Conservation (phyloP, 2,888 invertebrate species). For the Balanococcus diminutus region DNA sequence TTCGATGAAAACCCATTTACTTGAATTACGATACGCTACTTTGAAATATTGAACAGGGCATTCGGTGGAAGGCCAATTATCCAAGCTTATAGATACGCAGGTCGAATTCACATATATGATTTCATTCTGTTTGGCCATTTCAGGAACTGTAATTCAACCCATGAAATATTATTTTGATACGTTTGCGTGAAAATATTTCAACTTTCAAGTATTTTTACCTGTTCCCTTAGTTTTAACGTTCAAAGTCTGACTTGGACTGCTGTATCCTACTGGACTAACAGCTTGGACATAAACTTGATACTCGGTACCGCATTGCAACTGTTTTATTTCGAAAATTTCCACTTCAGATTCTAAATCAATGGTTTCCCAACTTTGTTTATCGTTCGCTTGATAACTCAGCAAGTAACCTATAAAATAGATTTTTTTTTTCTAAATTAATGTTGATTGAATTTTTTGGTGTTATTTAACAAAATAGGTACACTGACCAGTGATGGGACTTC, state of each 20-base stretch:
- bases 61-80: conserved; percentile 84
- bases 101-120: conserved; percentile 79
- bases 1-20: conserved; percentile 24
- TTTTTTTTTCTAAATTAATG: not conserved
- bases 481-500: conserved; percentile 51
- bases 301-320: conserved; percentile 78
- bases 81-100: conserved; percentile 77
- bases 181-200: not conserved
- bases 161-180: not conserved
- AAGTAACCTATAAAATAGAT: conserved; percentile 37
- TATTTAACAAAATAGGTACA: not conserved
- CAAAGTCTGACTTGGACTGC: conserved; percentile 74
- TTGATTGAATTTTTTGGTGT: not conserved
- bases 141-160: conserved; percentile 66
- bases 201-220: conserved; percentile 64
- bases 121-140: conserved; percentile 75
- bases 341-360: conserved; percentile 71
- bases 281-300: conserved; percentile 80
- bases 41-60: conserved; percentile 81
- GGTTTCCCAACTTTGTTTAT: conserved; percentile 49
- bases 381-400: conserved; percentile 42
- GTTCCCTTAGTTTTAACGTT: conserved; percentile 80
- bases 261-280: conserved; percentile 77
- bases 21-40: conserved; percentile 65
- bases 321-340: conserved; percentile 73